Evolutionary conservation across 2,888 invertebrate species (phyloP), one percentile per base, ranked within the genome.

Genomic region (Nephrotoma guestfalica): DNA sequence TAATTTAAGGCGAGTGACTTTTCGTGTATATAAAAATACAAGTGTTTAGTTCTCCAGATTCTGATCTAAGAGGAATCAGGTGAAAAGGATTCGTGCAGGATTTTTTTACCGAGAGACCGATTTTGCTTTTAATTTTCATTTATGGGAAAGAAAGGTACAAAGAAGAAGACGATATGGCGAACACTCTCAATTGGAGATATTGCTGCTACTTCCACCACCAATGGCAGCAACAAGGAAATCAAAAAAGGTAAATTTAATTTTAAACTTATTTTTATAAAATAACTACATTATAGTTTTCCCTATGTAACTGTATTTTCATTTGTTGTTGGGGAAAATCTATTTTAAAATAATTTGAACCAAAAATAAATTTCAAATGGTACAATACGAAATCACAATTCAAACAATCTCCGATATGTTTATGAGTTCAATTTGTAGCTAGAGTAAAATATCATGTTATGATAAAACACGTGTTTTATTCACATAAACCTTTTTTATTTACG

Each of bases 141-240:
- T 51, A 94, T 94, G 94, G 94, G 94, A 90, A 94, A 93, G 90
- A 93, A 93, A 91, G 92, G 92, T 88, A 91, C 90, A 83, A 91
- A 92, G 89, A 92, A 93, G 90, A 94, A 93, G 91, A 94, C 94
- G 88, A 92, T 93, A 90, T 94, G 94, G 94, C 93, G 93, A 90
- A 92, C 93, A 89, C 92, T 94, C 89, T 92, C 93, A 88, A 93
- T 94, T 41, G 87, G 86, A 85, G 92, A 91, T 88, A 86, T 85
- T 47, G 45, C 86, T 41, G 15, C 47, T 15, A 41, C 43, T 41
- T 41, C 47, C 43, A 41, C n/a, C 30, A 42, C 45, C 42, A 71
- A 18, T 13, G 47, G 86, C 47, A 83, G 45, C 83, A 86, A 83
- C 85, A 86, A 71, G 84, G 86, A 86, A 86, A 57, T 51, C n/a